Conservation (phyloP, 1,140 invertebrate genomes). For the Drosophila prosaltans region DNA sequence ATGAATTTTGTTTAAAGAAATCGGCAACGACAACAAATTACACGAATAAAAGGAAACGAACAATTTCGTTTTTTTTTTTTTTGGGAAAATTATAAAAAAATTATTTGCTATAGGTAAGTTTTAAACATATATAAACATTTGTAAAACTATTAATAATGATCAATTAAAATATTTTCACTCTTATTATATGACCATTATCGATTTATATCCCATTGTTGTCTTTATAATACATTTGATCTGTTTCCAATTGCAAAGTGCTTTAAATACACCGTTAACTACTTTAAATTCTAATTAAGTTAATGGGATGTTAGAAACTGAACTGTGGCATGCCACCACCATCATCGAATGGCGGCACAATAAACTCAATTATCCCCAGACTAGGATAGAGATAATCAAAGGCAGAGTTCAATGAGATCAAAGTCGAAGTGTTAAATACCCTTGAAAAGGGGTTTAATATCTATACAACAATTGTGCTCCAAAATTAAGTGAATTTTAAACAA, state of each 20-base stretch:
- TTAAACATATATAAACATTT: no score
- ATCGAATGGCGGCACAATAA: conserved; percentile 65
- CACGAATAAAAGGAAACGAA: neutral
- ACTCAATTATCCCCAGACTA: conserved; percentile 64
- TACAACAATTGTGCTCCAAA: no score
- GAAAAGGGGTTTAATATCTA: neutral
- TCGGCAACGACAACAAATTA: neutral
- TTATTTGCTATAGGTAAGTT: no score
- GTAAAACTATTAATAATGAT: no score
- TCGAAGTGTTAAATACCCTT: neutral
- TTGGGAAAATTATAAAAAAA: neutral
- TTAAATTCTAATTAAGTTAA: conserved; percentile 79
- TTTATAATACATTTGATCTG: conserved; percentile 71
- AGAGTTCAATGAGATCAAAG: neutral
- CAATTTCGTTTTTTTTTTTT: neutral
- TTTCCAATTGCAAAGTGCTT: conserved; percentile 57
- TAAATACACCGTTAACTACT: conserved; percentile 79
- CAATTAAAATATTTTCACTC: no score
- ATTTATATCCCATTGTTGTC: neutral
- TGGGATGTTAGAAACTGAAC: conserved; percentile 64
- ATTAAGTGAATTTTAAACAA: no score
- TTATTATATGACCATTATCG: no score
- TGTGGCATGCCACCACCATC: conserved; percentile 54
- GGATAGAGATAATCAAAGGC: neutral
- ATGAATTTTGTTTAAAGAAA: neutral